A percentile compares a stretch with the other conserved stretches of the same genome.
Evolutionary conservation across 2,113 vertebrate species (phyloP).

Genomic region (Actenoides hombroni): DNA sequence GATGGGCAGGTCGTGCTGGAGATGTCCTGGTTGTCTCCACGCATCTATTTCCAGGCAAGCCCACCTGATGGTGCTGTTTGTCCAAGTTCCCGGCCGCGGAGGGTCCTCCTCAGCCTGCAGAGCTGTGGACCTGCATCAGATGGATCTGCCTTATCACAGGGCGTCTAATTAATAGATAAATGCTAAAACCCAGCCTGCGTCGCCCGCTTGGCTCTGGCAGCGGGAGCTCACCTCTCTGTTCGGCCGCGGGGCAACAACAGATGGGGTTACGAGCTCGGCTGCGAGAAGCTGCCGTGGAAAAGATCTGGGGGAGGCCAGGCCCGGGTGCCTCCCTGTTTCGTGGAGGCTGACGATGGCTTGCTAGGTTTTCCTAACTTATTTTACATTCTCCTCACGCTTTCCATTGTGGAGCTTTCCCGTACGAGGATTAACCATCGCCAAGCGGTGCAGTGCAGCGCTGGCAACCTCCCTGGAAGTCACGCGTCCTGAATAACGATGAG

Average conservation of each 20-base stretch:
- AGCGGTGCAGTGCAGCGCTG: constrained; percentile 56
- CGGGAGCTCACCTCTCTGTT: background rate
- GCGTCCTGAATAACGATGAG: constrained; percentile 54
- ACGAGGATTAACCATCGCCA: constrained; percentile 2
- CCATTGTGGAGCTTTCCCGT: constrained; percentile 36
- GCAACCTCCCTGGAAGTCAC: constrained; percentile 56
- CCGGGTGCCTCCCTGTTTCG: background rate
- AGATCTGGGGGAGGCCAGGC: background rate
- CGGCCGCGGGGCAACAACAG: background rate
- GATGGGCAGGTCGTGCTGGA: background rate
- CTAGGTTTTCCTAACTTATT: constrained; percentile 54
- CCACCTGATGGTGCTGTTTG: constrained; percentile 71
- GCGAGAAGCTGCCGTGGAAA: background rate
- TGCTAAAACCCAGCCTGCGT: background rate
- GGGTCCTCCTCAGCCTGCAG: background rate
- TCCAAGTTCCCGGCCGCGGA: background rate
- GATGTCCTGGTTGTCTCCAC: background rate
- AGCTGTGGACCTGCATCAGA: constrained; percentile 39
- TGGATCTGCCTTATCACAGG: background rate
- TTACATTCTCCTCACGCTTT: constrained; percentile 32
- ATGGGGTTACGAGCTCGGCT: background rate
- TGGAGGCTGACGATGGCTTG: background rate
- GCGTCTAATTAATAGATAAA: constrained; percentile 20
- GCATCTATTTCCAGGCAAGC: background rate
- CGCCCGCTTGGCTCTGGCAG: background rate